These are phyloP conservation scores for Drosophila prostipennis DNA, from an alignment of 2,888 invertebrate species.

Conservation along the genomic window DNA sequence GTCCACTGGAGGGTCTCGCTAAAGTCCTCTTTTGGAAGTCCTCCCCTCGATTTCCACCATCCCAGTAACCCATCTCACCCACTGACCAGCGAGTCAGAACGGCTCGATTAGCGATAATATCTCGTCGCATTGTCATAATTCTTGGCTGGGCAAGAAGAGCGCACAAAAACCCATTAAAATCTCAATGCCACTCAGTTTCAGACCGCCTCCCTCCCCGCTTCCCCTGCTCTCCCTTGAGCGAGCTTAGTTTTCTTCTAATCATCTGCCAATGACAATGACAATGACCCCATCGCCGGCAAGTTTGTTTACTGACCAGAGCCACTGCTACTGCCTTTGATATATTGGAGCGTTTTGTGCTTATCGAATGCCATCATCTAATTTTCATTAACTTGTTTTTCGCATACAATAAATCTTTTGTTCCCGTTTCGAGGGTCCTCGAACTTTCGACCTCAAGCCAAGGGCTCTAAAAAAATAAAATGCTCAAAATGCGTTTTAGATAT, in stretches of 20 bases:
- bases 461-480: background rate
- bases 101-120: slow-evolving; percentile 75
- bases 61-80: slow-evolving; percentile 12
- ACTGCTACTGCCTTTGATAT: slow-evolving; percentile 55
- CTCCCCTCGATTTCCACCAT: background rate
- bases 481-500: background rate
- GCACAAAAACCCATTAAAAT: slow-evolving; percentile 69
- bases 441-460: slow-evolving; percentile 5
- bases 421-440: slow-evolving; percentile 39
- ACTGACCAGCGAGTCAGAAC: slow-evolving; percentile 23
- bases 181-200: slow-evolving; percentile 44
- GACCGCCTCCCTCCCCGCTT: background rate
- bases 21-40: slow-evolving; percentile 1
- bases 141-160: slow-evolving; percentile 56
- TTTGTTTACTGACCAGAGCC: slow-evolving; percentile 39
- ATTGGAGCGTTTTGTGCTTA: slow-evolving; percentile 65
- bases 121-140: slow-evolving; percentile 78
- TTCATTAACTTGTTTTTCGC: slow-evolving; percentile 74
- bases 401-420: slow-evolving; percentile 63
- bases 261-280: slow-evolving; percentile 61
- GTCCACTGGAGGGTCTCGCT: slow-evolving; percentile 7
- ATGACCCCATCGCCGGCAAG: slow-evolving; percentile 24
- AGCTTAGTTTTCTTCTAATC: slow-evolving; percentile 63
- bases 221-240: slow-evolving; percentile 13
- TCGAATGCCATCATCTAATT: slow-evolving; percentile 76